Conservation (phyloP, 1,140 invertebrate species). For the Plectrocnemia conspersa region DNA sequence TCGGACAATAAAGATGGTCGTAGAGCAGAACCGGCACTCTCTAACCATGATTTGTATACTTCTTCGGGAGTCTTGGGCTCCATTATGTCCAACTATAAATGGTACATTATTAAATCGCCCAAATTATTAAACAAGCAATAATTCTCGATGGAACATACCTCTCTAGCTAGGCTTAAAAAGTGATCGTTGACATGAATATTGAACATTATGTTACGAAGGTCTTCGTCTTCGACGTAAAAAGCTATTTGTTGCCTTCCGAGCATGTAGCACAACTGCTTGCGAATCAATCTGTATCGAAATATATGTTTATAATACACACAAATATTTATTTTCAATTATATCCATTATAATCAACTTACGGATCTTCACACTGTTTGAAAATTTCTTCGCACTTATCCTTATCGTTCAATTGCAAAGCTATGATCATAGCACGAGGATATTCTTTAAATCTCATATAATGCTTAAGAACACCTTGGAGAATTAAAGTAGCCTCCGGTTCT, state of each 20-base stretch:
- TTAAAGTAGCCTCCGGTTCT: constrained; percentile 90
- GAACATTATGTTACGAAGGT: constrained; percentile 92
- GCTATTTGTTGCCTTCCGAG: constrained; percentile 92
- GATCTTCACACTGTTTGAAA: constrained; percentile 80
- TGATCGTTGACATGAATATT: constrained; percentile 96
- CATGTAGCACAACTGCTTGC: constrained; percentile 97
- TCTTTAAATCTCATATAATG: constrained; percentile 92
- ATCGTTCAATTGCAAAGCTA: constrained; percentile 95
- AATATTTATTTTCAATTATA: constrained; percentile 15
- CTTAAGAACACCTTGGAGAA: constrained; percentile 81
- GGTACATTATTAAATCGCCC: neutral
- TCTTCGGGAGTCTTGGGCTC: constrained; percentile 99
- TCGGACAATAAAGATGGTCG: constrained; percentile 64
- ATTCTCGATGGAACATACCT: constrained; percentile 52
- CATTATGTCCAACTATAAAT: constrained; percentile 88
- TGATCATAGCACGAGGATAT: constrained; percentile 86
- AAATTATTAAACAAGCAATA: neutral
- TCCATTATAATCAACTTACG: too few relatives aligned
- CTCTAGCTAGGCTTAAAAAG: constrained; percentile 91
- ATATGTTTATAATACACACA: constrained; percentile 28
- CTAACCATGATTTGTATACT: constrained; percentile 98
- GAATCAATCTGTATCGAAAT: constrained; percentile 62
- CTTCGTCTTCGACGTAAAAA: constrained; percentile 72
- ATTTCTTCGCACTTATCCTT: constrained; percentile 77
- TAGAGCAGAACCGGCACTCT: constrained; percentile 81